Conservation (phyloP, 2,797 vertebrate genomes). For the Onychomys leucogaster region DNA sequence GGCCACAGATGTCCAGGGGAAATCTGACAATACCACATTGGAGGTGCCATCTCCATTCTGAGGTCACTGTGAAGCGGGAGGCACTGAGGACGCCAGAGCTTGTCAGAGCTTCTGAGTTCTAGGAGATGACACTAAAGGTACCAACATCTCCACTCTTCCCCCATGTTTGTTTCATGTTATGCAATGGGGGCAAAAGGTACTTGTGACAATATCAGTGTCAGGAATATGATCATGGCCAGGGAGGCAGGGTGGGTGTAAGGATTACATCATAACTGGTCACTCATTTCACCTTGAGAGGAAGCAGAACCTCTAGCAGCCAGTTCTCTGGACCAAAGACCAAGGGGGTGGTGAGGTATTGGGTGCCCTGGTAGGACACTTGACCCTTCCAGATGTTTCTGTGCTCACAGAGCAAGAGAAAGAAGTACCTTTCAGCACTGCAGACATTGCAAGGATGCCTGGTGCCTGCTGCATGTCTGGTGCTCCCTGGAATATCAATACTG, state of each 20-base stretch:
- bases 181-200: constrained; percentile 35
- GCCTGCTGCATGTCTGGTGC: neutral
- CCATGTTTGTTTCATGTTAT: constrained; percentile 22
- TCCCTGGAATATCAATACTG: neutral
- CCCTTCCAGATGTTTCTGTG: neutral
- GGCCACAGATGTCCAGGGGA: neutral
- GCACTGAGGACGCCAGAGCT: neutral
- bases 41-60: neutral
- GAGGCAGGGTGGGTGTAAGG: neutral
- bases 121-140: neutral
- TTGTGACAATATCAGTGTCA: neutral
- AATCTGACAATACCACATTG: accelerated
- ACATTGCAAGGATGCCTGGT: accelerated
- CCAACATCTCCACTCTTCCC: neutral
- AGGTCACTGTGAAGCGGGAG: neutral
- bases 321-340: neutral
- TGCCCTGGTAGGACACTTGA: neutral
- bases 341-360: too few relatives aligned
- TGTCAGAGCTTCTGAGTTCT: neutral
- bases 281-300: neutral
- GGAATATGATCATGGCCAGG: accelerated
- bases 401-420: neutral
- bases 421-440: neutral
- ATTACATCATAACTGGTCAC: neutral
- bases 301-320: neutral